Evolutionary conservation across 2,113 vertebrate species (phyloP).

Genomic region (Nycticebus coucang): DNA sequence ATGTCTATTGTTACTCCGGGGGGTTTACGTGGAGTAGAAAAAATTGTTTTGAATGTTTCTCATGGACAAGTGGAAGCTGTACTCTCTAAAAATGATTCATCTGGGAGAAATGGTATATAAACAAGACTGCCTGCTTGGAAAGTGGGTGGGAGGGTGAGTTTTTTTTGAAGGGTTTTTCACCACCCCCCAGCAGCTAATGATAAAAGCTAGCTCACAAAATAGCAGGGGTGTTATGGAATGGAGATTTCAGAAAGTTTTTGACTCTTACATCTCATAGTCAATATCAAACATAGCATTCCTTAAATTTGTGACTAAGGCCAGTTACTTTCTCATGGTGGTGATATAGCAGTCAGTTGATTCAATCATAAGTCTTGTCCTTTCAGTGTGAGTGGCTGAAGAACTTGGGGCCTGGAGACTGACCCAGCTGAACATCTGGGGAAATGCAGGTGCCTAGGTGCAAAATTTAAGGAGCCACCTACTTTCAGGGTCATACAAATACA

Average conservation of each 20-base stretch:
- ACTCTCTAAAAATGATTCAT: slow-evolving; percentile 67
- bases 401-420: background rate
- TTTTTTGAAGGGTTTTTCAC: slow-evolving; percentile 50
- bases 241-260: background rate
- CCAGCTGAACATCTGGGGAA: background rate
- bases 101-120: slow-evolving; percentile 58
- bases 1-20: slow-evolving; percentile 50
- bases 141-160: background rate
- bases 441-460: background rate
- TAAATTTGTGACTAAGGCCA: slow-evolving; percentile 11
- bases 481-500: background rate
- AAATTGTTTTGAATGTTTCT: slow-evolving; percentile 69
- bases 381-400: background rate
- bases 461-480: background rate
- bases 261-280: background rate
- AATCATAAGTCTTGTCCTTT: background rate
- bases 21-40: slow-evolving; percentile 48
- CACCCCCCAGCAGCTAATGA: background rate
- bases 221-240: background rate
- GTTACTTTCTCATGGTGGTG: background rate
- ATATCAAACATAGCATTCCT: slow-evolving; percentile 8
- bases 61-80: slow-evolving; percentile 56
- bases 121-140: slow-evolving; percentile 67
- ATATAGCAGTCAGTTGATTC: background rate
- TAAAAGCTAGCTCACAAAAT: slow-evolving; percentile 18